Conservation (phyloP, 2,797 vertebrate species). For the Meriones psammophilus region DNA sequence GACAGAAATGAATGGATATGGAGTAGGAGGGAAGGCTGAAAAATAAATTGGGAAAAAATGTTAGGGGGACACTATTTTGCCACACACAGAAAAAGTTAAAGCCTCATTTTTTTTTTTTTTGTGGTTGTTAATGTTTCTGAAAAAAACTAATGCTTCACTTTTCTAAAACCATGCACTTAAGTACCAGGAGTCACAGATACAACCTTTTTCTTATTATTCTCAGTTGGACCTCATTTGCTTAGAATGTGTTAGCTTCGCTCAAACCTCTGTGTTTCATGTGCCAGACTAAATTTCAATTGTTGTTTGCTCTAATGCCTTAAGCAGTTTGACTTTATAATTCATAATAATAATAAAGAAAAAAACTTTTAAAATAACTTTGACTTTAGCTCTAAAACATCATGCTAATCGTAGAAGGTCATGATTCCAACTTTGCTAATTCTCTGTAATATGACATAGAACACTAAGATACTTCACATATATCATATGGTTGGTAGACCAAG, state of each 20-base stretch:
- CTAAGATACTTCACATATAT: constrained; percentile 3
- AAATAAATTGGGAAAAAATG: not conserved
- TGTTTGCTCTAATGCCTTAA: not conserved
- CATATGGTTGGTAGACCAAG: not conserved
- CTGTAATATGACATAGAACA: not conserved
- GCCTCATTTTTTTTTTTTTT: not conserved
- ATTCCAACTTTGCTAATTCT: not conserved
- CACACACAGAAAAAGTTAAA: not conserved
- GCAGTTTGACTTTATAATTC: not conserved
- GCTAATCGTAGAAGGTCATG: not conserved
- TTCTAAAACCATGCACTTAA: not conserved
- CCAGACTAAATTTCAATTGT: not conserved
- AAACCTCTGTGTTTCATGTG: constrained; percentile 32
- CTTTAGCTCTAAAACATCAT: not conserved
- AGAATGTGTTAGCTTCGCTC: constrained; percentile 50
- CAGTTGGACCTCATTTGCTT: constrained; percentile 54
- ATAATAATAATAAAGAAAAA: no score
- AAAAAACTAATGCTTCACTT: constrained; percentile 21
- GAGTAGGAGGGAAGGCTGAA: not conserved
- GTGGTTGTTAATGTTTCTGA: constrained; percentile 29
- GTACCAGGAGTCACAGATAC: not conserved
- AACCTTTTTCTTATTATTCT: constrained; percentile 25
- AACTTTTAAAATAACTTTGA: no score
- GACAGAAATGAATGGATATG: not conserved
- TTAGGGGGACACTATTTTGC: no score